These are phyloP conservation scores for Spatulosminthurus flaviceps DNA, from an alignment of 2,888 invertebrate genomes.

Conservation along the genomic window DNA sequence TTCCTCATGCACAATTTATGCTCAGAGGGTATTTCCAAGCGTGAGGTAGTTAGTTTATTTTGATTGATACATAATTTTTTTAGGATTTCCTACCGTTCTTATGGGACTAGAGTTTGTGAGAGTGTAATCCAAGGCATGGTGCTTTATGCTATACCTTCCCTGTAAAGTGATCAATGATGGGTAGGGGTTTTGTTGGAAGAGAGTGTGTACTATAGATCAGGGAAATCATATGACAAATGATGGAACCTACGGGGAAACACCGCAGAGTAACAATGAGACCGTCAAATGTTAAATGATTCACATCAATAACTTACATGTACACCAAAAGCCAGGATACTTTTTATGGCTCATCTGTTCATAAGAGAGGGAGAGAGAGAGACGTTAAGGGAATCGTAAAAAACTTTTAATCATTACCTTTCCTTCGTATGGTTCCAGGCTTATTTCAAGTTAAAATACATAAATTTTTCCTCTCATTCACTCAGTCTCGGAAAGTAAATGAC, in stretches of 20 bases:
- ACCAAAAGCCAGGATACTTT: constrained; percentile 17
- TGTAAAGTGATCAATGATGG: not conserved
- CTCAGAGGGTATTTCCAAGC: not conserved
- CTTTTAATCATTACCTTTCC: constrained; percentile 32
- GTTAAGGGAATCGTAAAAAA: constrained; percentile 41
- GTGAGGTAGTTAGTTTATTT: not conserved
- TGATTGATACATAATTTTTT: constrained; percentile 18
- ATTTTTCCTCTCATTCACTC: too few species aligned
- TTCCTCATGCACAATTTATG: too few species aligned
- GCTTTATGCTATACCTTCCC: too few species aligned
- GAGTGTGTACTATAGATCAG: not conserved
- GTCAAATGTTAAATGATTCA: constrained; percentile 44
- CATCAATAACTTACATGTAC: constrained; percentile 36
- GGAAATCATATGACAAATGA: constrained; percentile 24
- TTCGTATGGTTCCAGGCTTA: too few species aligned
- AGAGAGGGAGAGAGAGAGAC: too few species aligned
- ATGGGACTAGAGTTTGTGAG: not conserved
- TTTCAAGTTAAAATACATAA: too few species aligned
- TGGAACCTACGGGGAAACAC: constrained; percentile 41
- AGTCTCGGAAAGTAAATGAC: too few species aligned
- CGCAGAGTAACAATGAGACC: constrained; percentile 39
- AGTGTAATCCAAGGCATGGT: not conserved
- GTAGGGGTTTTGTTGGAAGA: not conserved
- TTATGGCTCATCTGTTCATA: constrained; percentile 40
- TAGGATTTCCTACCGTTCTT: not conserved